Evolutionary conservation across 2,113 vertebrate genomes (phyloP).

Genomic region (Bettongia penicillata): DNA sequence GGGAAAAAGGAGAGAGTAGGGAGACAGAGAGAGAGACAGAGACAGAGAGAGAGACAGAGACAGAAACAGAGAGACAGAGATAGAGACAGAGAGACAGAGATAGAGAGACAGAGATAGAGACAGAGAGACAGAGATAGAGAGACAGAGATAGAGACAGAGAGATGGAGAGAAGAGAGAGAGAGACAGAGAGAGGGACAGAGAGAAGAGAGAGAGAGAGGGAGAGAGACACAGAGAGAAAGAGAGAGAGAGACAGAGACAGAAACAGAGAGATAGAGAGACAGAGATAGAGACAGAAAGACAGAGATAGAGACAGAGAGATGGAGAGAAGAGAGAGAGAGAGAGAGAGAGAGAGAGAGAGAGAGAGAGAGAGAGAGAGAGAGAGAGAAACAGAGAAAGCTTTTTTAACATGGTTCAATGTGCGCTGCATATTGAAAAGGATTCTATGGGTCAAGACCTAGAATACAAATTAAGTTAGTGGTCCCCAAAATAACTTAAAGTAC

Average conservation of each 20-base stretch:
- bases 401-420: not conserved
- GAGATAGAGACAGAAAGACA: not conserved
- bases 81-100: too few relatives aligned
- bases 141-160: not conserved
- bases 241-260: too few relatives aligned
- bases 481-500: conserved; percentile 20
- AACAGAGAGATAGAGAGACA: too few relatives aligned
- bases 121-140: too few relatives aligned
- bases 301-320: too few relatives aligned
- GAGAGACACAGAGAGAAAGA: not conserved
- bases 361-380: not conserved
- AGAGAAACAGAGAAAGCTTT: not conserved
- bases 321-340: too few relatives aligned
- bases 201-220: too few relatives aligned
- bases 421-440: conserved; percentile 28
- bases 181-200: not conserved
- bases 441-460: conserved; percentile 2
- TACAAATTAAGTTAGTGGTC: not conserved
- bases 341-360: not conserved
- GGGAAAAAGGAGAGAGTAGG: not conserved
- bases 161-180: not conserved
- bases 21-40: not conserved
- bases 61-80: too few relatives aligned
- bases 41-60: too few relatives aligned
- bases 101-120: too few relatives aligned